Percentiles rank a stretch among this genome's conserved stretches.
Evolutionary conservation across 2,888 invertebrate genomes (phyloP).

Genomic region (Cantharis nigra): DNA sequence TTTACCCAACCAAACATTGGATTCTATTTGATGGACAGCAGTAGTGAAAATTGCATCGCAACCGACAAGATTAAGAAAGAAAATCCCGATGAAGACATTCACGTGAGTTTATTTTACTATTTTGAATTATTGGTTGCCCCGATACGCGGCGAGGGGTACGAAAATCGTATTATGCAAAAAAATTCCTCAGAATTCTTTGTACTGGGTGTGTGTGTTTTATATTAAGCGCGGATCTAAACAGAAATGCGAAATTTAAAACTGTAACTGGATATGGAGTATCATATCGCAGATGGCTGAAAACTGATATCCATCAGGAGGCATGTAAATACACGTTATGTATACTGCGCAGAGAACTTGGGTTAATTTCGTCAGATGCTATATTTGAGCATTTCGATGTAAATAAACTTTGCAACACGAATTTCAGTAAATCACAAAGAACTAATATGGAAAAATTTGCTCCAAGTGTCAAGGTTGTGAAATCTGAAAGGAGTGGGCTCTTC

Average conservation of each 20-base stretch:
- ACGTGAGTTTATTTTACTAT: constrained; percentile 60
- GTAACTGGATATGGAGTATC: constrained; percentile 48
- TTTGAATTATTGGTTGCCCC: background rate
- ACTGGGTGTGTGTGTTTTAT: constrained; percentile 8
- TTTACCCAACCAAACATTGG: background rate
- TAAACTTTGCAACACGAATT: constrained; percentile 6
- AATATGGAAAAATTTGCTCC: background rate
- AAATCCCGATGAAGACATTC: constrained; percentile 74
- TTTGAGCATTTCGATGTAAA: constrained; percentile 26
- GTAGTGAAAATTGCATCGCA: constrained; percentile 30
- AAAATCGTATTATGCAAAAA: background rate
- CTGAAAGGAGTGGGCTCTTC: background rate
- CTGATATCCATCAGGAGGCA: constrained; percentile 53
- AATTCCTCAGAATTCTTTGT: background rate
- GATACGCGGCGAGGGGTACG: background rate
- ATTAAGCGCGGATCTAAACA: constrained; percentile 46
- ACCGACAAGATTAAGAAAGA: constrained; percentile 68
- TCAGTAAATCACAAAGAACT: background rate
- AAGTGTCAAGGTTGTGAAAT: background rate
- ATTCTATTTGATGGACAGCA: constrained; percentile 42
- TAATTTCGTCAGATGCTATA: constrained; percentile 29
- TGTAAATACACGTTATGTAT: constrained; percentile 43
- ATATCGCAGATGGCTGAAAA: constrained; percentile 55
- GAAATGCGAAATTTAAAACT: constrained; percentile 28
- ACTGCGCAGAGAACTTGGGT: constrained; percentile 27